Conservation (phyloP, 2,797 vertebrate species). For the Amniataba percoides region DNA sequence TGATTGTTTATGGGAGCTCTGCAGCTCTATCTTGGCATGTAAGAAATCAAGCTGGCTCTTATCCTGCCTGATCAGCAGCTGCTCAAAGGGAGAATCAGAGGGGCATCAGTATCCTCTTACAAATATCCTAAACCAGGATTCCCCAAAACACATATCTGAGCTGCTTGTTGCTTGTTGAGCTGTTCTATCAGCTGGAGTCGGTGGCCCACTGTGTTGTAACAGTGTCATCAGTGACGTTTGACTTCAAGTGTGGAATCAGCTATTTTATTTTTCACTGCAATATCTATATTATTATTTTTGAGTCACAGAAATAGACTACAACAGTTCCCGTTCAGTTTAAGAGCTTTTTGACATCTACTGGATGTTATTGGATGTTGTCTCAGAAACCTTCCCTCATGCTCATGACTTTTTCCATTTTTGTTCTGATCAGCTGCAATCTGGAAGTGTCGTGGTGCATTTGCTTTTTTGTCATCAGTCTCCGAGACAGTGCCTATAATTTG, state of each 20-base stretch:
- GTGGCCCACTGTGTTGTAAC: constrained; percentile 12
- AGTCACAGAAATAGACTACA: neutral
- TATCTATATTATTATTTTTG: neutral
- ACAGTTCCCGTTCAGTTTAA: too few species aligned
- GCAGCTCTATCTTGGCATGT: constrained; percentile 33
- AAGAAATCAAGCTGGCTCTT: constrained; percentile 2
- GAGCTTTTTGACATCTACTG: neutral
- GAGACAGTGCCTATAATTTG: neutral
- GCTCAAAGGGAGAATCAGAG: constrained; percentile 18
- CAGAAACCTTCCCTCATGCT: neutral
- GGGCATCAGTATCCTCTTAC: neutral
- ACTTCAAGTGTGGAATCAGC: neutral
- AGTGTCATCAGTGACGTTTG: constrained; percentile 20
- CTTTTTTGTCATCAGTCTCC: neutral
- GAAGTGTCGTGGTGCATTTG: neutral
- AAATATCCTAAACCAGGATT: constrained; percentile 23
- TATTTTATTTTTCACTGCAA: neutral
- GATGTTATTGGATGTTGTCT: neutral
- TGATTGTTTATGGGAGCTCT: constrained; percentile 24
- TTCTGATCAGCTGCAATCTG: neutral
- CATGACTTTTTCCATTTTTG: neutral
- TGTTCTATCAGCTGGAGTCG: neutral
- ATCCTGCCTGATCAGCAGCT: constrained; percentile 21
- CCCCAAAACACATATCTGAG: neutral
- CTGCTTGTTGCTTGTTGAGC: neutral